Conservation (phyloP, 1,140 invertebrate genomes). For the Muscidifurax raptorellus region DNA sequence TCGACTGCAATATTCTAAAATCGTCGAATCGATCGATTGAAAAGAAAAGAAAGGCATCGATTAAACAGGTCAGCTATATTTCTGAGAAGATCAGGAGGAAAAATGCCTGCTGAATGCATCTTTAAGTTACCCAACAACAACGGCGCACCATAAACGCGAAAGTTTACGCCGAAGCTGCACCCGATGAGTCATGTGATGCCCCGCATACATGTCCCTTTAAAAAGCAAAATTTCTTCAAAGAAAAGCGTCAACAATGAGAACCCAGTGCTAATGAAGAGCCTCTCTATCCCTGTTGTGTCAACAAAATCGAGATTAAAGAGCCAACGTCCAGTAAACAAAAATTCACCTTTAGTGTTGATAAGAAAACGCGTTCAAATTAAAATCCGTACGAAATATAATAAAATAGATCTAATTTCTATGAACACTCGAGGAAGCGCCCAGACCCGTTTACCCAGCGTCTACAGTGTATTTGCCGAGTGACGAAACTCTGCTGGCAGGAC, state of each 20-base stretch:
- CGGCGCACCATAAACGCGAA: background rate
- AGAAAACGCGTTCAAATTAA: background rate
- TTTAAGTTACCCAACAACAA: constrained; percentile 18
- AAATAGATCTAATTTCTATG: background rate
- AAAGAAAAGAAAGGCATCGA: background rate
- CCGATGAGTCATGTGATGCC: background rate
- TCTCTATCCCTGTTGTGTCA: background rate
- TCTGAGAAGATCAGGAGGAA: background rate
- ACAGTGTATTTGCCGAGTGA: constrained; percentile 1
- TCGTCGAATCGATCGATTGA: no score
- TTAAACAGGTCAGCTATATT: background rate
- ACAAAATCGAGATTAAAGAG: background rate
- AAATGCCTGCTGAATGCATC: background rate
- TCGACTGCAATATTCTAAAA: background rate
- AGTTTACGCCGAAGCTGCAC: background rate
- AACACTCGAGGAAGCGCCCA: background rate
- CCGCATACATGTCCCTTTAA: constrained; percentile 1
- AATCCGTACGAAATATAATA: background rate
- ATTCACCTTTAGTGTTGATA: background rate
- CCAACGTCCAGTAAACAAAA: background rate
- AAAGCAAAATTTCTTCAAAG: background rate
- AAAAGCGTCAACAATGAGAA: background rate
- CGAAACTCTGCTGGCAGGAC: constrained; percentile 19
- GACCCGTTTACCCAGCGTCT: background rate
- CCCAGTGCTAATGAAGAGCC: no score